Evolutionary conservation across 1,140 invertebrate genomes (phyloP), one percentile per base, ranked within the genome.

Genomic region (Heliconius congener): DNA sequence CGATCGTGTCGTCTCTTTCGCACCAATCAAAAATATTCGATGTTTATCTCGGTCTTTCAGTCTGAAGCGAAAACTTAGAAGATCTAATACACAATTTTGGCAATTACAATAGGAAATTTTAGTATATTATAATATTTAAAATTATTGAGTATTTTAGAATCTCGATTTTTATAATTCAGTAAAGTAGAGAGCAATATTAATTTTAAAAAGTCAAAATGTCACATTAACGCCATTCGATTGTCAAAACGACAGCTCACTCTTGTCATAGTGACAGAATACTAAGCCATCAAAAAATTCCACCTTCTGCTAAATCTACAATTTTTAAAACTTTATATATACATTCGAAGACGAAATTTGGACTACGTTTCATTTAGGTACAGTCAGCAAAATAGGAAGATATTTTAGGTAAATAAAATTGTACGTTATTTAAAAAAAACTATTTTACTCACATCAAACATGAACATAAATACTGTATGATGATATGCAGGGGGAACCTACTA

Each of bases 71-170:
- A 66, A 27, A 66, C 3, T 27, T 66, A 66, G 3, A 66, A 66
- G 23, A 66, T 23, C 50, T 18, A 60, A 23, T 23, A n/a, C 19
- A n/a, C 55, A n/a, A 57, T 23, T 57, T 60, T 11, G 11, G 55
- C 55, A 60, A 60, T 60, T 60, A 60, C n/a, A 60, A 27, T 60
- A 60, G 55, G 60, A 66, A 30, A 30, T 16, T 66, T 66, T 27
- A 66, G 60, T 30, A 27, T 66, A 66, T 23, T 60, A 60, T 46
- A 46, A 46, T 16, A 46, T 52, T 23, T 30, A 30, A 66, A 66
- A 66, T 66, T 66, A 66, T 30, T 66, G 60, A 66, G 60, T 66
- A 66, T 66, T 66, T 66, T 66, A 66, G 60, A 66, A 66, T 66
- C n/a, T 66, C 23, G 60, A 66, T 27, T 30, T n/a, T 23, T 66